Evolutionary conservation across 2,113 vertebrate genomes (phyloP).

Genomic region (Oryzias celebensis): DNA sequence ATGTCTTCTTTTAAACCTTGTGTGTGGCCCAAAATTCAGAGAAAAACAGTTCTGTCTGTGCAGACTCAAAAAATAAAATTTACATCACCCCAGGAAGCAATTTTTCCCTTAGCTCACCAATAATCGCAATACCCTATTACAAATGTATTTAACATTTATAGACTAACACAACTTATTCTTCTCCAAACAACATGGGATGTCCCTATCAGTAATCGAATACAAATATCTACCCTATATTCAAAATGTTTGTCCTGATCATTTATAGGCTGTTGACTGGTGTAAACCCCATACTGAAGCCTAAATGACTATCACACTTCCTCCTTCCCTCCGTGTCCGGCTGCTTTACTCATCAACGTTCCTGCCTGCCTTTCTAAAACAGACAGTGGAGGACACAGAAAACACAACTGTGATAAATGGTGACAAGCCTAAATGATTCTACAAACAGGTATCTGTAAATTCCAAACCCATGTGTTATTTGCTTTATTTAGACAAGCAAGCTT

Average conservation of each 20-base stretch:
- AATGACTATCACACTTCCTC: constrained; percentile 61
- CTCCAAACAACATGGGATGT: background rate
- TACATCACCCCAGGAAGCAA: constrained; percentile 49
- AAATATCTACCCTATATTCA: constrained; percentile 52
- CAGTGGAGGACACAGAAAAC: constrained; percentile 66
- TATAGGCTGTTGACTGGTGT: constrained; percentile 49
- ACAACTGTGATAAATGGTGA: constrained; percentile 69
- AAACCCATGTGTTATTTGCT: constrained; percentile 51
- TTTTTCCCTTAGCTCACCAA: constrained; percentile 36
- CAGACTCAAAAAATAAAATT: constrained; percentile 62
- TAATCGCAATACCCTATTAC: no score
- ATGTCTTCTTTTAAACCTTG: constrained; percentile 64
- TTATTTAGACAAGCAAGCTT: constrained; percentile 22
- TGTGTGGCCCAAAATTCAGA: constrained; percentile 73
- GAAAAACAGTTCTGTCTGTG: constrained; percentile 74
- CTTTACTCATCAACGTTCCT: constrained; percentile 68
- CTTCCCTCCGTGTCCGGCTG: constrained; percentile 61
- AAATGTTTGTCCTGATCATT: constrained; percentile 42
- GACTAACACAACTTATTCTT: no score
- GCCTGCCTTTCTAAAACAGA: constrained; percentile 57
- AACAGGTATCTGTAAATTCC: constrained; percentile 61
- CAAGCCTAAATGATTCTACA: constrained; percentile 58
- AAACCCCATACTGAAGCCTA: constrained; percentile 51
- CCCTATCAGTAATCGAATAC: no score
- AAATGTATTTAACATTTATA: no score